These are phyloP conservation scores for Chrysolina americana DNA, from an alignment of 2,888 invertebrate genomes.

Conservation along the genomic window DNA sequence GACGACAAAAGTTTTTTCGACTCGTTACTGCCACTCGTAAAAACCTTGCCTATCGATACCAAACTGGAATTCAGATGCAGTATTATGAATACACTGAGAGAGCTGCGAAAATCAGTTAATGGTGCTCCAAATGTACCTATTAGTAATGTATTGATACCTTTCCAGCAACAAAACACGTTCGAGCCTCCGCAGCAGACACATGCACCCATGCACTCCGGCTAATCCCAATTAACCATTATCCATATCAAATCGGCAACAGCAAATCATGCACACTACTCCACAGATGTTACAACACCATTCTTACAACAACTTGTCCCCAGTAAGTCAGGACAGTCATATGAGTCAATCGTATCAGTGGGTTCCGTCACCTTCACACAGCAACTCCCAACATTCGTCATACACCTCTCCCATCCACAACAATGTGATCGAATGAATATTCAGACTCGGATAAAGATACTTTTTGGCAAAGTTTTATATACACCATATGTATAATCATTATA, in stretches of 20 bases:
- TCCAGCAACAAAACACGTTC: conserved; percentile 9
- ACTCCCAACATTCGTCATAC: conserved; percentile 9
- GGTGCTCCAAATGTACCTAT: conserved; percentile 11
- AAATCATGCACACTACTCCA: not conserved
- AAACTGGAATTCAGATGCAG: no score
- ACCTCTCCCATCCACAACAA: conserved; percentile 4
- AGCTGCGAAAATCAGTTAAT: conserved; percentile 1
- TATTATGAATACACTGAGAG: no score
- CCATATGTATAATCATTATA: no score
- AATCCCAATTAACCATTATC: no score
- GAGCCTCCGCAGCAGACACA: no score
- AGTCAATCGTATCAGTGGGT: not conserved
- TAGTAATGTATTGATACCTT: not conserved
- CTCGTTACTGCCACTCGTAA: no score
- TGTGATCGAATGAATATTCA: not conserved
- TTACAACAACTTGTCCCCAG: conserved; percentile 4
- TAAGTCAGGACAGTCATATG: conserved; percentile 13
- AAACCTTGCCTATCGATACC: no score
- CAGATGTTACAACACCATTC: not conserved
- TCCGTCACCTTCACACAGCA: conserved; percentile 4
- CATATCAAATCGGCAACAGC: conserved; percentile 9
- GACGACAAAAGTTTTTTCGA: no score
- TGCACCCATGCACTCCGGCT: no score
- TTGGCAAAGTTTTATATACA: no score
- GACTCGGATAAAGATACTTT: no score